These are phyloP conservation scores for Hydropotes inermis DNA, from an alignment of 2,113 vertebrate species.

Conservation along the genomic window DNA sequence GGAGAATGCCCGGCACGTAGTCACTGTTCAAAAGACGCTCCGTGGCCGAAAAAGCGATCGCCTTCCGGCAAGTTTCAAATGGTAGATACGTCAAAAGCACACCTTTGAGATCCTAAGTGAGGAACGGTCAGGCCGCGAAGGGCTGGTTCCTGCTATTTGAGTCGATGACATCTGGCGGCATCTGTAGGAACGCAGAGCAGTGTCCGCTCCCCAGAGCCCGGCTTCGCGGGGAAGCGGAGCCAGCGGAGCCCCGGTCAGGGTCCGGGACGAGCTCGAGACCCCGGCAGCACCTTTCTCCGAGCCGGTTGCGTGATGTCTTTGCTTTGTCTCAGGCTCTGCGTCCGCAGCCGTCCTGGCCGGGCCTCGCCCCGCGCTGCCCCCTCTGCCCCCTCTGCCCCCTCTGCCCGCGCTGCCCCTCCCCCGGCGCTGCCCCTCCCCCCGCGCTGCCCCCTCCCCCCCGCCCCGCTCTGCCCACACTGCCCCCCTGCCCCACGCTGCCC, in stretches of 20 bases:
- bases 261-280: neutral
- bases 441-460: too few relatives aligned
- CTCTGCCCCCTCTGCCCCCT: too few relatives aligned
- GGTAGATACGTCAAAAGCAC: neutral
- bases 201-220: neutral
- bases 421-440: too few relatives aligned
- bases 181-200: neutral
- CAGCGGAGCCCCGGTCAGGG: neutral
- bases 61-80: neutral
- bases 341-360: neutral
- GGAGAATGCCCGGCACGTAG: neutral
- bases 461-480: fast-evolving
- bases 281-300: neutral
- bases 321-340: neutral
- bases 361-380: too few relatives aligned
- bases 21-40: neutral
- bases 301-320: neutral
- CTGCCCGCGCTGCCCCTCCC: too few relatives aligned
- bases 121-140: neutral
- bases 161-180: neutral
- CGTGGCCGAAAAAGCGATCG: neutral
- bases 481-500: too few relatives aligned
- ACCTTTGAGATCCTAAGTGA: neutral
- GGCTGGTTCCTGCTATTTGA: neutral
- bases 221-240: neutral